Evolutionary conservation across 2,113 vertebrate genomes (phyloP).

Genomic region (Myrmecobius fasciatus): DNA sequence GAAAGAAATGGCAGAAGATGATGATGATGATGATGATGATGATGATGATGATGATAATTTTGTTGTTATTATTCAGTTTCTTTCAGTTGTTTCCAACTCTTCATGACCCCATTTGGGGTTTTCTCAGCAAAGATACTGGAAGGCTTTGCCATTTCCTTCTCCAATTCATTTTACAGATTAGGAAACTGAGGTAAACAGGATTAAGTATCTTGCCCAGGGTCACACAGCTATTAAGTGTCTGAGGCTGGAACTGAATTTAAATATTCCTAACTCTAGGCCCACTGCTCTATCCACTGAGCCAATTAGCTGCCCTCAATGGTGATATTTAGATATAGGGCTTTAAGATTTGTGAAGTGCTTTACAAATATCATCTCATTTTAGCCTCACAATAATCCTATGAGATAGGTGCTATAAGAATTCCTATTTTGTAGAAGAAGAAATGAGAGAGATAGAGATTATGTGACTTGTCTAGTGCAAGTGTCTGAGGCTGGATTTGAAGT

Average conservation of each 20-base stretch:
- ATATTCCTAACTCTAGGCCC: neutral
- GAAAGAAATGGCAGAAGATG: neutral
- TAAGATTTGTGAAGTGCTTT: neutral
- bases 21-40: too few relatives aligned
- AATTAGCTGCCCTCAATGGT: neutral
- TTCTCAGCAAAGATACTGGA: too few relatives aligned
- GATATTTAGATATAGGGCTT: neutral
- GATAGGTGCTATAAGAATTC: too few relatives aligned
- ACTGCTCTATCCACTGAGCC: neutral
- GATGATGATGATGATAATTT: too few relatives aligned
- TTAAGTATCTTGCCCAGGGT: neutral
- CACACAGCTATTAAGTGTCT: neutral
- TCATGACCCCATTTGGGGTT: too few relatives aligned
- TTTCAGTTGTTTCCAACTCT: too few relatives aligned
- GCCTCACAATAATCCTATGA: neutral
- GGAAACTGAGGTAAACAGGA: neutral
- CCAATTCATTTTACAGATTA: neutral
- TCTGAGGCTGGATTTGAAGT: neutral
- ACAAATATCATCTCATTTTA: neutral
- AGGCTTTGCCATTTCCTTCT: too few relatives aligned
- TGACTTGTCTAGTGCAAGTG: neutral
- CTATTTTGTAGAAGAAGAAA: neutral
- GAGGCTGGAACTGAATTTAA: neutral
- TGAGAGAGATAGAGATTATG: neutral
- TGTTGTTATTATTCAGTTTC: too few relatives aligned